Evolutionary conservation across 2,888 invertebrate species (phyloP), one percentile per base, ranked within the genome.

Genomic region (Eristalis arbustorum): DNA sequence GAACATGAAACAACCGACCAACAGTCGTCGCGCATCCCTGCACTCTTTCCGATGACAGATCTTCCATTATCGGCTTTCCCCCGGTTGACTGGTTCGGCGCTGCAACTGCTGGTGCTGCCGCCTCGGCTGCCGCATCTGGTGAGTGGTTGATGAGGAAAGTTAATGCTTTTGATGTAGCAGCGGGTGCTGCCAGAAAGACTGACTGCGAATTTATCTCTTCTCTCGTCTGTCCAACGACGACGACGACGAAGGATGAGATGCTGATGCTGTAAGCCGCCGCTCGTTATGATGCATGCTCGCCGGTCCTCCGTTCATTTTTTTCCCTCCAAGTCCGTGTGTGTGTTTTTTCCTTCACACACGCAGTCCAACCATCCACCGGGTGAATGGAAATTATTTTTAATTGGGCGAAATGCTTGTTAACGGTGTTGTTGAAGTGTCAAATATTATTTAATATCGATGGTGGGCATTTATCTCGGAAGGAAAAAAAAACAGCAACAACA

Each of bases 391-490:
- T 87, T 87, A 87, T 87, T 87, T 87, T 87, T 87, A 87, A 87
- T 87, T 87, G 87, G 87, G 75, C 87, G 83, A 82, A 87, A 87
- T 87, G 87, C 87, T 87, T 87, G 87, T 87, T 87, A 87, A 87
- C 87, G 87, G 82, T 79, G 82, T 87, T 87, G 87, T 87, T 87
- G 87, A 87, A 85, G 87, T 87, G 87, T 87, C 87, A 87, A 87
- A 87, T 87, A 87, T 87, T 87, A 87, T 87, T 87, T 87, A 87
- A 87, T 83, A 87, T 87, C 87, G 78, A 83, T 87, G 87, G 83
- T 83, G 87, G 87, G 67, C 75, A 87, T 87, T 87, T 87, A 87
- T 87, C 78, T 87, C 75, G 34, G 83, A 64, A 22, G 49, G 18
- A 49, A 49, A 49, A 49, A 49, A 5, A 49, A 18, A n/a, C 6